These are phyloP conservation scores for Ephestia elutella DNA, from an alignment of 1,140 invertebrate species.

Conservation along the genomic window DNA sequence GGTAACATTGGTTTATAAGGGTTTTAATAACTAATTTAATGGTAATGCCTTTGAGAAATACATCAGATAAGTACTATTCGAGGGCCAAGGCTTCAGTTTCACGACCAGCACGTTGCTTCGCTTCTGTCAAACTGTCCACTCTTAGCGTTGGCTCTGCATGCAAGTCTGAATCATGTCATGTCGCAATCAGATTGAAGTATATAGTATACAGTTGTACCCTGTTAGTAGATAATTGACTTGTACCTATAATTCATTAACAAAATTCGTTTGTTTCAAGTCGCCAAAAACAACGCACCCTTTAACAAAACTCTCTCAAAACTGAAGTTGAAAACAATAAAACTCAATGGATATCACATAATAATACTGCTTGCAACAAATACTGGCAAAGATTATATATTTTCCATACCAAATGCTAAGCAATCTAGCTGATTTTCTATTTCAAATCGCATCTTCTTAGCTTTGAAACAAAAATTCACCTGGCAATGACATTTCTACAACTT, in stretches of 20 bases:
- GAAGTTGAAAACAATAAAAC: too few relatives aligned
- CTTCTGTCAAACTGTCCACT: conserved; percentile 33
- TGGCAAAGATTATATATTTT: background rate
- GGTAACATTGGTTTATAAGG: too few relatives aligned
- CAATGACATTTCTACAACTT: background rate
- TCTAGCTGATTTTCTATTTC: background rate
- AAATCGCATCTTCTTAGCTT: background rate
- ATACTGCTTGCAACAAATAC: background rate
- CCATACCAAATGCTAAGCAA: background rate
- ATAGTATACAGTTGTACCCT: background rate
- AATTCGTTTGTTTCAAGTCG: too few relatives aligned
- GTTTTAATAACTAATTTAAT: background rate
- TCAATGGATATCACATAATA: too few relatives aligned
- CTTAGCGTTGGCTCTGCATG: conserved; percentile 38
- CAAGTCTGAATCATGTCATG: conserved; percentile 9
- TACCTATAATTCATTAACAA: too few relatives aligned
- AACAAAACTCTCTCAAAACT: background rate
- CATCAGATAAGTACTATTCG: background rate
- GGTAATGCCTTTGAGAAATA: background rate
- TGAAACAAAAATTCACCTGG: background rate
- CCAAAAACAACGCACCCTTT: too few relatives aligned
- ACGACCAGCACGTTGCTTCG: conserved; percentile 43
- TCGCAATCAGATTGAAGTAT: background rate
- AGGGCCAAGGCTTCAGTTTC: conserved; percentile 57
- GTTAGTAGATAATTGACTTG: background rate